These are phyloP conservation scores for Corynorhinus townsendii DNA, from an alignment of 2,113 vertebrate genomes.

Conservation along the genomic window DNA sequence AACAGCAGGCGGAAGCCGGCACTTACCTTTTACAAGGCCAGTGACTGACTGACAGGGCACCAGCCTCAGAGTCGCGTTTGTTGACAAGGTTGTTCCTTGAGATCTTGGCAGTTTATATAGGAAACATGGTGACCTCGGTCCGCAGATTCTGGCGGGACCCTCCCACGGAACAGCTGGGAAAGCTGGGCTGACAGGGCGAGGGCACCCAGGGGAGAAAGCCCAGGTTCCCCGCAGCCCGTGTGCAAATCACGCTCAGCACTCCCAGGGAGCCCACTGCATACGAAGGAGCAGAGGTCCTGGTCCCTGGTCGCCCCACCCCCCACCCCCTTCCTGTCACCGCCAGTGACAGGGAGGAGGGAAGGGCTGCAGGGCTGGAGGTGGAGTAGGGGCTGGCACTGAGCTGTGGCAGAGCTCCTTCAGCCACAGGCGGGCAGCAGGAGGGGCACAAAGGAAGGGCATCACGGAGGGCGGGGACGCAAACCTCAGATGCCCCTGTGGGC, in stretches of 20 bases:
- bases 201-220: not conserved
- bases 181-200: constrained; percentile 13
- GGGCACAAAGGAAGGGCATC: not conserved
- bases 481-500: not conserved
- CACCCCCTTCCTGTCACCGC: too few species aligned
- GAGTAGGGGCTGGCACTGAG: not conserved
- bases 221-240: too few species aligned
- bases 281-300: too few species aligned
- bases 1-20: constrained; percentile 38
- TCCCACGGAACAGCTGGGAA: constrained; percentile 13
- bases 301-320: too few species aligned
- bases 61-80: constrained; percentile 50
- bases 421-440: not conserved
- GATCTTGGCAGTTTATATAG: constrained; percentile 38
- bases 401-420: too few species aligned
- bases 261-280: too few species aligned
- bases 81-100: constrained; percentile 43
- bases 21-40: constrained; percentile 63
- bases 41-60: constrained; percentile 50
- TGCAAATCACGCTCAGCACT: too few species aligned
- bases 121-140: not conserved
- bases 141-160: constrained; percentile 5
- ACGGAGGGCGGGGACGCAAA: not conserved
- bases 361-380: not conserved
- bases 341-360: too few species aligned